phyloP scores from a whole-genome alignment of 2,888 invertebrate genomes.

The Mystacides longicornis region DNA sequence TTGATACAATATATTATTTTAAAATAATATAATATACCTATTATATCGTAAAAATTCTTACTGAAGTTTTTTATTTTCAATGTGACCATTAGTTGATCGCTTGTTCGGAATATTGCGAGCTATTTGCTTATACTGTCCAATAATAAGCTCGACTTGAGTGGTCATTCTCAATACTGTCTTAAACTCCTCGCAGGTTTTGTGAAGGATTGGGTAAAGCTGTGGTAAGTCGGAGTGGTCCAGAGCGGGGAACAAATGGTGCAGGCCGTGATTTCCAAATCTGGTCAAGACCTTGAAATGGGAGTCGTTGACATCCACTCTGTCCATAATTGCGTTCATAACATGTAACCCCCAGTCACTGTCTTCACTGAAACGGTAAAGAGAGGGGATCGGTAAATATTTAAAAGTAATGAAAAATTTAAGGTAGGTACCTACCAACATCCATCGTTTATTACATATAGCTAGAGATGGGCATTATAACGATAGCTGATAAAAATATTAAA shows the following conservation, averaged over 20 bases:
- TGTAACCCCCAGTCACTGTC: conserved; percentile 67
- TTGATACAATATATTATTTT: too few species aligned
- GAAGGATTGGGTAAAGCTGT: conserved; percentile 49
- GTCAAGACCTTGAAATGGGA: conserved; percentile 59
- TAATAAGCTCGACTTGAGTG: conserved; percentile 53
- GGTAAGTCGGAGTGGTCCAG: conserved; percentile 64
- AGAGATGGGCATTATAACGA: too few species aligned
- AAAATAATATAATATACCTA: too few species aligned
- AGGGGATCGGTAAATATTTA: too few species aligned
- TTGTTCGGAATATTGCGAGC: conserved; percentile 24
- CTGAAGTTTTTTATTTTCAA: too few species aligned
- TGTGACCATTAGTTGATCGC: too few species aligned
- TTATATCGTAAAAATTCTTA: too few species aligned
- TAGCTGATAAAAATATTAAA: too few species aligned
- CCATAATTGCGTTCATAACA: conserved; percentile 65
- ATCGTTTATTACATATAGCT: too few species aligned
- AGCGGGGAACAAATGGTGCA: conserved; percentile 74
- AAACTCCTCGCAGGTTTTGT: conserved; percentile 46
- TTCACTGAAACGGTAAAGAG: conserved; percentile 22
- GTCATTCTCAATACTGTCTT: conserved; percentile 43
- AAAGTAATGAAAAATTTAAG: too few species aligned
- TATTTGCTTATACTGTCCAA: conserved; percentile 60
- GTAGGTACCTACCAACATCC: too few species aligned
- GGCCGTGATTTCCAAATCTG: conserved; percentile 65
- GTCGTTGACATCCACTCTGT: conserved; percentile 57